A percentile compares a stretch with the other conserved stretches of the same genome.
These are phyloP conservation scores for Thinocorus orbignyianus DNA, from an alignment of 2,113 vertebrate genomes.

Conservation along the genomic window DNA sequence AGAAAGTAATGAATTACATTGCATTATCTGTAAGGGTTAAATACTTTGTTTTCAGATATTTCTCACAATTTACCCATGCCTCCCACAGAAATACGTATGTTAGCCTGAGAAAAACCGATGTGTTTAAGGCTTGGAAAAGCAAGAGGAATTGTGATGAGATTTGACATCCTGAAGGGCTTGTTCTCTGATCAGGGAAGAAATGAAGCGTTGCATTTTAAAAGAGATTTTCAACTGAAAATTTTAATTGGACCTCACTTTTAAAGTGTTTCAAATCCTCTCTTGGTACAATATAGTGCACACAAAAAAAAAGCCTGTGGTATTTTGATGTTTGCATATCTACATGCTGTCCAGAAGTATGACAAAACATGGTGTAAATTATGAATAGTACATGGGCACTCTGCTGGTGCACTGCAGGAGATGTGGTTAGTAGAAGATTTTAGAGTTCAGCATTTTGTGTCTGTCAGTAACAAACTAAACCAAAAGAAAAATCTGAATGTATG, in stretches of 20 bases:
- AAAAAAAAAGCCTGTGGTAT: not conserved
- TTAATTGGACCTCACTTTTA: slow-evolving; percentile 31
- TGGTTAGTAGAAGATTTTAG: not conserved
- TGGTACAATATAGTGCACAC: not conserved
- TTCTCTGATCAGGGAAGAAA: slow-evolving; percentile 9
- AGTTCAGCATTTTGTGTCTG: slow-evolving; percentile 12
- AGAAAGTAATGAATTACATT: not conserved
- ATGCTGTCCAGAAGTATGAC: not conserved
- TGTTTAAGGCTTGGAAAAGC: not conserved
- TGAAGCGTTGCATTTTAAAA: not conserved
- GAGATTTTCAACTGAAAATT: slow-evolving; percentile 7
- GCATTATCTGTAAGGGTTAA: not conserved
- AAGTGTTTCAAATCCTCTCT: slow-evolving; percentile 20
- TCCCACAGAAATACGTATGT: not conserved
- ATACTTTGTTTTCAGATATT: not conserved
- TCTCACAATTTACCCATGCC: not conserved
- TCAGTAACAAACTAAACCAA: not conserved
- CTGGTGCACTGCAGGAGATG: slow-evolving; percentile 2
- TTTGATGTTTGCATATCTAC: slow-evolving; percentile 35
- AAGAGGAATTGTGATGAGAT: not conserved
- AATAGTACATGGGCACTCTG: not conserved
- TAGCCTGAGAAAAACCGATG: not conserved
- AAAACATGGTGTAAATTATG: slow-evolving; percentile 41
- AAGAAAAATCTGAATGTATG: not conserved
- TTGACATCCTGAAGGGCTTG: slow-evolving; percentile 24